Percentiles rank a stretch among this genome's conserved stretches.
Conservation (phyloP, 2,888 invertebrate genomes). For the Atrina japonica region DNA sequence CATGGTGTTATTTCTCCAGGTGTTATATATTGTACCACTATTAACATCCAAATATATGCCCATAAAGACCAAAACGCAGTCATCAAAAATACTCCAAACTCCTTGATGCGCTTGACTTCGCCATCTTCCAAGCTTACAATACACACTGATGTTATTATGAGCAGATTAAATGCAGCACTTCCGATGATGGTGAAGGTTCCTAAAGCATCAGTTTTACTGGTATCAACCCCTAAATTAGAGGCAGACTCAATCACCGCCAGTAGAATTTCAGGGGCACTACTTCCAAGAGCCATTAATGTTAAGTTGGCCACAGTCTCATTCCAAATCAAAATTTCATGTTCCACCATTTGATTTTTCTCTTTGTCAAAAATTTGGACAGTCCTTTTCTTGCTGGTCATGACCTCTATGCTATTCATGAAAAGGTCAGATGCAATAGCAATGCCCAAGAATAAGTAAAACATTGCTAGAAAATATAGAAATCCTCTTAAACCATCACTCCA, state of each 20-base stretch:
- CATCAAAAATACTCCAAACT: slow-evolving; percentile 76
- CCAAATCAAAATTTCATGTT: slow-evolving; percentile 75
- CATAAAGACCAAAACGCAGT: slow-evolving; percentile 76
- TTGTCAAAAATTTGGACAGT: slow-evolving; percentile 72
- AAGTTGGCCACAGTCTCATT: slow-evolving; percentile 79
- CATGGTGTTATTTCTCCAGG: slow-evolving; percentile 73
- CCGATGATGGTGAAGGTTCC: slow-evolving; percentile 79
- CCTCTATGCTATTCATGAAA: slow-evolving; percentile 78
- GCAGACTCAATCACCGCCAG: slow-evolving; percentile 72
- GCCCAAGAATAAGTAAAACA: slow-evolving; percentile 76
- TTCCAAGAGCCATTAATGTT: slow-evolving; percentile 78
- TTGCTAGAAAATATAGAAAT: slow-evolving; percentile 70
- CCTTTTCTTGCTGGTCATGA: slow-evolving; percentile 75
- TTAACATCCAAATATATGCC: slow-evolving; percentile 79
- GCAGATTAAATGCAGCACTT: slow-evolving; percentile 77
- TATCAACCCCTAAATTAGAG: slow-evolving; percentile 51
- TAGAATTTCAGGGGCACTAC: slow-evolving; percentile 79
- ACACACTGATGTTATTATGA: slow-evolving; percentile 77
- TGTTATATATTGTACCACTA: slow-evolving; percentile 69
- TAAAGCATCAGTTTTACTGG: slow-evolving; percentile 61
- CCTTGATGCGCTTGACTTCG: slow-evolving; percentile 67
- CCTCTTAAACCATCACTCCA: slow-evolving; percentile 72
- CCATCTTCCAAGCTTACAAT: slow-evolving; percentile 68
- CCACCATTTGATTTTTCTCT: slow-evolving; percentile 69
- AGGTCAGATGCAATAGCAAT: slow-evolving; percentile 77